These are phyloP conservation scores for Rhagonycha lutea DNA, from an alignment of 2,888 invertebrate genomes.

Conservation along the genomic window DNA sequence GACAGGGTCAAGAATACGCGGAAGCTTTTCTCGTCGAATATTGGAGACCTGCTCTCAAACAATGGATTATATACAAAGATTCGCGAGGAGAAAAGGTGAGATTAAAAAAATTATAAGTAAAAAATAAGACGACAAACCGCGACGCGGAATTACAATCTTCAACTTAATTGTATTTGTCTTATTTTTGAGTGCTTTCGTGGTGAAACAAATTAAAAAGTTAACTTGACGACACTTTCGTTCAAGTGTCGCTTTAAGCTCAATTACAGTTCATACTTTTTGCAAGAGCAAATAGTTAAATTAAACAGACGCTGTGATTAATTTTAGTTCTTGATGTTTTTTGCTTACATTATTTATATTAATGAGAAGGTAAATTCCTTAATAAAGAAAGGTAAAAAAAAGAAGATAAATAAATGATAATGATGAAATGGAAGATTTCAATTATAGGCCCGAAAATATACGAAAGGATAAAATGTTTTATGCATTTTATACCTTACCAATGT, in stretches of 20 bases:
- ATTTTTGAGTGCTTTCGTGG: not conserved
- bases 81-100: constrained; percentile 76
- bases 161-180: constrained; percentile 2
- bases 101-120: not conserved
- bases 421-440: not conserved
- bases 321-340: not conserved
- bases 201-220: constrained; percentile 3
- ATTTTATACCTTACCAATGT: too few relatives aligned
- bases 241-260: constrained; percentile 1
- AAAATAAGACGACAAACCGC: not conserved
- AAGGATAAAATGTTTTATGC: too few relatives aligned
- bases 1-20: constrained; percentile 86
- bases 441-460: not conserved
- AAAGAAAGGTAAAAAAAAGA: too few relatives aligned
- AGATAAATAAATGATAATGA: too few relatives aligned
- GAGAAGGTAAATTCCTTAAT: not conserved
- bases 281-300: not conserved
- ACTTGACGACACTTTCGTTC: not conserved
- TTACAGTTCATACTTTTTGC: not conserved
- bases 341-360: not conserved
- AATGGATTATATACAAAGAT: constrained; percentile 82
- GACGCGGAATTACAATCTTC: not conserved
- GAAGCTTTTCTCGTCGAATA: constrained; percentile 84
- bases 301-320: not conserved
- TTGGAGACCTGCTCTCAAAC: constrained; percentile 68